These are phyloP conservation scores for Pithys albifrons DNA, from an alignment of 2,113 vertebrate species.

Conservation along the genomic window DNA sequence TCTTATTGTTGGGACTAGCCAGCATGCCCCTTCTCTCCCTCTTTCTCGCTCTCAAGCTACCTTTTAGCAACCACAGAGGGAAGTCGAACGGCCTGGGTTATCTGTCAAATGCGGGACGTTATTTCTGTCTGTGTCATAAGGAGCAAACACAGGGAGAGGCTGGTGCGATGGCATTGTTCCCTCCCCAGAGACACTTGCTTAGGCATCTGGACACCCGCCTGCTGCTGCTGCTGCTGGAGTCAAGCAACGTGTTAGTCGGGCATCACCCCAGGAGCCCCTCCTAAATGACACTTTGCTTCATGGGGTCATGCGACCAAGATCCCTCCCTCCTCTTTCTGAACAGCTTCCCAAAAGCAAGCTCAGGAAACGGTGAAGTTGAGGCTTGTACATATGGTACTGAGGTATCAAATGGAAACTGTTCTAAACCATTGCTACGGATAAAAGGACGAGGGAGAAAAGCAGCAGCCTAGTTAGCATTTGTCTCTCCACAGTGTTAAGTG, in stretches of 20 bases:
- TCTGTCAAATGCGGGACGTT: not conserved
- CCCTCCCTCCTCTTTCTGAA: not conserved
- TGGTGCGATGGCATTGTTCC: not conserved
- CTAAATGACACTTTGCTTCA: not conserved
- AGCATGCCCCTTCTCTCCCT: not conserved
- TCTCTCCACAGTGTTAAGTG: not conserved
- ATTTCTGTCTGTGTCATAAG: not conserved
- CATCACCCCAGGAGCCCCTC: not conserved
- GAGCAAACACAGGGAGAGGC: not conserved
- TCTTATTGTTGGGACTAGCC: conserved; percentile 31
- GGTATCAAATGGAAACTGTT: not conserved
- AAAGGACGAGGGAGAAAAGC: not conserved
- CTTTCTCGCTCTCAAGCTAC: not conserved
- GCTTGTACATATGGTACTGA: not conserved
- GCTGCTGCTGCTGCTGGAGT: not conserved
- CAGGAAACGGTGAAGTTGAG: not conserved
- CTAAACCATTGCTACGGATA: not conserved
- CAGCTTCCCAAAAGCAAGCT: not conserved
- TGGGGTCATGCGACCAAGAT: not conserved
- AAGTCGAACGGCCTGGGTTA: not conserved
- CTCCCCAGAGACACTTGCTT: not conserved
- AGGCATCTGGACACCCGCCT: not conserved
- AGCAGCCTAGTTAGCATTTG: not conserved
- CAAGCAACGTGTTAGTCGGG: not conserved
- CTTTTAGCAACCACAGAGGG: not conserved